phyloP scores from a whole-genome alignment of 2,113 vertebrate genomes.

The Sprattus sprattus region DNA sequence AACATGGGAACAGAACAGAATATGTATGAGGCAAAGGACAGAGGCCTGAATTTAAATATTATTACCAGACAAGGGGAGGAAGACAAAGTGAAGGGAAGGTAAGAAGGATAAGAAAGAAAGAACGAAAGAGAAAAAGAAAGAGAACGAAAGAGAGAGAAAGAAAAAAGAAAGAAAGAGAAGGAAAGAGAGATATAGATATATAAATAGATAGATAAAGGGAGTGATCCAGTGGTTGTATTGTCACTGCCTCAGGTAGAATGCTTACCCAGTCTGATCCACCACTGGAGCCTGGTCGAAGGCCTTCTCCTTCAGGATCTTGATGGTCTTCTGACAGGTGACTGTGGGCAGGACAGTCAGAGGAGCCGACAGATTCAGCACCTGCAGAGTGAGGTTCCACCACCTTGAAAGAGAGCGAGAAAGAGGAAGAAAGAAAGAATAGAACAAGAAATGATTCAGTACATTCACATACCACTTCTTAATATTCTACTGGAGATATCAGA shows the following conservation, averaged over 20 bases:
- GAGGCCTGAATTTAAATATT: background rate
- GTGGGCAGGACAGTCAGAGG: conserved; percentile 80
- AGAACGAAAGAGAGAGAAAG: too few species aligned
- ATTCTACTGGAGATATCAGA: too few species aligned
- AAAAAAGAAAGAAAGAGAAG: background rate
- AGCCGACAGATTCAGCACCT: conserved; percentile 73
- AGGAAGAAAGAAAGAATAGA: background rate
- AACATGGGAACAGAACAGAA: background rate
- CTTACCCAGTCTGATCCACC: conserved; percentile 79
- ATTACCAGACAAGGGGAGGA: background rate
- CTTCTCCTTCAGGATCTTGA: conserved; percentile 80
- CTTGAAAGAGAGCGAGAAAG: conserved; percentile 51
- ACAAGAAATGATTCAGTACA: too few species aligned
- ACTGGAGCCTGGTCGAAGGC: conserved; percentile 86
- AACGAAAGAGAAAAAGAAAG: too few species aligned
- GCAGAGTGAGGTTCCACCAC: conserved; percentile 83
- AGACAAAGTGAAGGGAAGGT: background rate
- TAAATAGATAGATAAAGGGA: too few species aligned
- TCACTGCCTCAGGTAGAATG: background rate
- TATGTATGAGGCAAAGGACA: background rate
- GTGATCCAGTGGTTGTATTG: too few species aligned
- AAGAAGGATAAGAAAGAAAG: background rate
- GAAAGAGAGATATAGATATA: too few species aligned
- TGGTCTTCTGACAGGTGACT: conserved; percentile 77
- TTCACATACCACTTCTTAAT: too few species aligned